phyloP scores from a whole-genome alignment of 2,888 invertebrate species.

The Lochmaea crataegi region DNA sequence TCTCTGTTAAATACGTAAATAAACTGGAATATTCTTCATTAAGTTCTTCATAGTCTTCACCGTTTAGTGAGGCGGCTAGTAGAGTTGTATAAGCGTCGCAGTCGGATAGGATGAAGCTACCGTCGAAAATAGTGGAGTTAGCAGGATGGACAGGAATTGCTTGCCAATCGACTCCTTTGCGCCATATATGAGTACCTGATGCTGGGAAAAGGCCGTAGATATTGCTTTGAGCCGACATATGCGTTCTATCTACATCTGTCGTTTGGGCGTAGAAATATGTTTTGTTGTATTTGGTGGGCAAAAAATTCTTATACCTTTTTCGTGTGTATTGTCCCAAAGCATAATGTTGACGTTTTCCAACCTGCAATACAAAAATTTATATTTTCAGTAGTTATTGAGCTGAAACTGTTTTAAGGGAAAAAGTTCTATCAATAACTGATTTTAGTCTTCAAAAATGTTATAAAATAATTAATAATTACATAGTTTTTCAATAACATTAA shows the following conservation, averaged over 20 bases:
- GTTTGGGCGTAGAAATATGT: constrained; percentile 71
- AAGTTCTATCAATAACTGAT: no score
- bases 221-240: constrained; percentile 84
- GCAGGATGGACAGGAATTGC: constrained; percentile 78
- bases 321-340: constrained; percentile 78
- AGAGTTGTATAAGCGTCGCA: constrained; percentile 25
- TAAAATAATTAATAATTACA: no score
- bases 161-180: constrained; percentile 72
- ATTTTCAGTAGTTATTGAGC: no score
- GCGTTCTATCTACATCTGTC: constrained; percentile 85
- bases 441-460: no score
- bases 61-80: constrained; percentile 7
- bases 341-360: constrained; percentile 78
- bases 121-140: constrained; percentile 62
- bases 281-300: constrained; percentile 66
- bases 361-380: neutral
- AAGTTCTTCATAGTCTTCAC: constrained; percentile 61
- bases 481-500: no score
- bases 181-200: constrained; percentile 69
- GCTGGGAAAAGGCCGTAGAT: constrained; percentile 80
- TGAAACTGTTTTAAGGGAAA: no score
- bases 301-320: constrained; percentile 72
- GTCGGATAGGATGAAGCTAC: neutral
- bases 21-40: constrained; percentile 68
- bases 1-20: constrained; percentile 71